Evolutionary conservation across 1,140 invertebrate species (phyloP).

Genomic region (Bombus pascuorum): DNA sequence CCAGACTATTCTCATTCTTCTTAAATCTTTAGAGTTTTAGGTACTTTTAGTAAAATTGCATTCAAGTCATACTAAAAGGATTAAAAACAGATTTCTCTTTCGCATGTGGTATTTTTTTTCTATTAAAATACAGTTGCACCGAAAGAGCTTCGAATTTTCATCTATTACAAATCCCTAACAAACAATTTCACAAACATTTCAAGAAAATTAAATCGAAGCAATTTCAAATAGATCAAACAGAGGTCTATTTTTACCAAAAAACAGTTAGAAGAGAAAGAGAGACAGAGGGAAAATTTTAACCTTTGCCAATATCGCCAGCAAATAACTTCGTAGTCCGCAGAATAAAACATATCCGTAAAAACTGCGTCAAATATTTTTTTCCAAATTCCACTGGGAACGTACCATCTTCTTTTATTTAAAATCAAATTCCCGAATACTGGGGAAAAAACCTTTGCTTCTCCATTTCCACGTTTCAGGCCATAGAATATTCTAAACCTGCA

Average conservation of each 20-base stretch:
- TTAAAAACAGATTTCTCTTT: too few species aligned
- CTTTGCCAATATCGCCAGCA: too few species aligned
- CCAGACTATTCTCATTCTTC: too few species aligned
- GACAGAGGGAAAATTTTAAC: too few species aligned
- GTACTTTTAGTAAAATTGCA: too few species aligned
- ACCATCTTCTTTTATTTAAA: background rate
- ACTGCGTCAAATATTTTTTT: background rate
- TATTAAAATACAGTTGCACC: too few species aligned
- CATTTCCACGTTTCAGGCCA: background rate
- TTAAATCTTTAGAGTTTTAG: too few species aligned
- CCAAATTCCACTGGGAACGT: background rate
- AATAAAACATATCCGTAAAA: background rate
- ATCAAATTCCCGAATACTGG: background rate
- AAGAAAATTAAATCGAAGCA: background rate
- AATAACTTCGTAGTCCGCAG: background rate
- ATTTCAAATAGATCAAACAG: background rate
- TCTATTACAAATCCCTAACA: background rate
- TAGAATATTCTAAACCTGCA: slow-evolving; percentile 1
- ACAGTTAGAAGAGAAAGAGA: background rate
- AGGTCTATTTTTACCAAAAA: background rate
- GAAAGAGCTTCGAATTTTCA: background rate
- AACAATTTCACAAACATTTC: background rate
- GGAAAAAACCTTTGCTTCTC: background rate
- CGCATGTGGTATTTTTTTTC: too few species aligned
- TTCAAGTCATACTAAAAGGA: too few species aligned